phyloP scores from a whole-genome alignment of 2,888 invertebrate species.

The Caenorhabditis macrosperma region DNA sequence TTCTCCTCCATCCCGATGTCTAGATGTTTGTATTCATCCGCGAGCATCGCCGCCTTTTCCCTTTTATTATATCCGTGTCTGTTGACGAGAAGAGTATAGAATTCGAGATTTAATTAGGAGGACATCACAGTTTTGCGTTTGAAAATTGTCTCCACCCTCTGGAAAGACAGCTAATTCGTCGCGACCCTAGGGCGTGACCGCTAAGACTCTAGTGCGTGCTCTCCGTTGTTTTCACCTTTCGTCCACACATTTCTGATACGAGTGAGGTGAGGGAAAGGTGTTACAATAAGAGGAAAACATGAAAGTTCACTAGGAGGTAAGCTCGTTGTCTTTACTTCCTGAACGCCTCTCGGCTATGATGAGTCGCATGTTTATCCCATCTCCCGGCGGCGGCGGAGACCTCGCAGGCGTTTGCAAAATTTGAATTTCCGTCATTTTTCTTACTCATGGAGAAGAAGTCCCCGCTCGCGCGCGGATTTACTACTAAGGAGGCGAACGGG shows the following conservation, averaged over 20 bases:
- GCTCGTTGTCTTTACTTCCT: not conserved
- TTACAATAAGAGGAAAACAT: not conserved
- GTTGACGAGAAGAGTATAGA: conserved; percentile 13
- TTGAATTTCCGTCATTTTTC: conserved; percentile 36
- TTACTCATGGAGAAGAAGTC: conserved; percentile 27
- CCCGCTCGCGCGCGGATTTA: conserved; percentile 28
- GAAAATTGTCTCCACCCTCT: not conserved
- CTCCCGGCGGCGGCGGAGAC: not conserved
- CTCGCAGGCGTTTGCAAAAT: conserved; percentile 43
- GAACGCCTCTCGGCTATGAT: conserved; percentile 33
- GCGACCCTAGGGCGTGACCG: too few species aligned
- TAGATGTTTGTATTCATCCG: conserved; percentile 24
- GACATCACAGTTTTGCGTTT: conserved; percentile 9
- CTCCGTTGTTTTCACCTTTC: not conserved
- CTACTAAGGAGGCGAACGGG: conserved; percentile 18
- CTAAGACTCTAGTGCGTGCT: too few species aligned
- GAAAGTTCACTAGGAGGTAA: not conserved
- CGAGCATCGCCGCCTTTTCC: not conserved
- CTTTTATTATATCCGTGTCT: conserved; percentile 20
- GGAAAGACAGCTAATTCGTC: not conserved
- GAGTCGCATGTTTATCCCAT: conserved; percentile 45
- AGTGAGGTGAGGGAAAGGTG: not conserved
- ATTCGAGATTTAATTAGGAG: conserved; percentile 40
- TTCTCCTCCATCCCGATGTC: conserved; percentile 5
- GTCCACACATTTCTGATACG: not conserved